Conservation (phyloP, 2,113 vertebrate species). For the Alethe diademata region DNA sequence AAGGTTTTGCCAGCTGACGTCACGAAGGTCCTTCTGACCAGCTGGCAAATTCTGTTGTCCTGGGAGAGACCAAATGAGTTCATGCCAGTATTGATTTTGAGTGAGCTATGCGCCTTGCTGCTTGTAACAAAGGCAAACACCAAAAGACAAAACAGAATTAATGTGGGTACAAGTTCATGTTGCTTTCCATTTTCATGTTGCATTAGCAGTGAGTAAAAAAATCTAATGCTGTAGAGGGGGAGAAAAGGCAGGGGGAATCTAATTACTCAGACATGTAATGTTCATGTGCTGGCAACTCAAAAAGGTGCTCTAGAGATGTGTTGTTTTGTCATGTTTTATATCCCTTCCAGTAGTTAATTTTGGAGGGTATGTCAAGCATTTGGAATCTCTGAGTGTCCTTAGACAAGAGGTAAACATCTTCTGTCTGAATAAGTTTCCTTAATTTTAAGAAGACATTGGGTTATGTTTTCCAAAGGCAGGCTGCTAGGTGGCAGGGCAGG, state of each 20-base stretch:
- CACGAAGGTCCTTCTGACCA: slow-evolving; percentile 18
- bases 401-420: background rate
- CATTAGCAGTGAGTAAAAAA: background rate
- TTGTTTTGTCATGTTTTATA: background rate
- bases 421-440: background rate
- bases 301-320: background rate
- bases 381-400: background rate
- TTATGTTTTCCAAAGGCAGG: background rate
- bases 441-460: background rate
- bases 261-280: background rate
- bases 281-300: background rate
- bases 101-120: background rate
- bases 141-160: background rate
- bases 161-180: slow-evolving; percentile 29
- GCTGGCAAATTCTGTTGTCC: background rate
- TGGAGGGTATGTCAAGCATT: background rate
- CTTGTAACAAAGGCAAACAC: slow-evolving; percentile 7
- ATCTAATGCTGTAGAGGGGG: background rate
- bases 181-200: background rate
- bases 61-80: background rate
- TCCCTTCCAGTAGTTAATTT: background rate
- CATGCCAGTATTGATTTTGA: background rate
- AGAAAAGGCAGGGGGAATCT: background rate
- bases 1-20: background rate
- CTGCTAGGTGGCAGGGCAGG: slow-evolving; percentile 26